Evolutionary conservation across 2,888 invertebrate genomes (phyloP), one percentile per base, ranked within the genome.

Genomic region (Epinotia ramella): DNA sequence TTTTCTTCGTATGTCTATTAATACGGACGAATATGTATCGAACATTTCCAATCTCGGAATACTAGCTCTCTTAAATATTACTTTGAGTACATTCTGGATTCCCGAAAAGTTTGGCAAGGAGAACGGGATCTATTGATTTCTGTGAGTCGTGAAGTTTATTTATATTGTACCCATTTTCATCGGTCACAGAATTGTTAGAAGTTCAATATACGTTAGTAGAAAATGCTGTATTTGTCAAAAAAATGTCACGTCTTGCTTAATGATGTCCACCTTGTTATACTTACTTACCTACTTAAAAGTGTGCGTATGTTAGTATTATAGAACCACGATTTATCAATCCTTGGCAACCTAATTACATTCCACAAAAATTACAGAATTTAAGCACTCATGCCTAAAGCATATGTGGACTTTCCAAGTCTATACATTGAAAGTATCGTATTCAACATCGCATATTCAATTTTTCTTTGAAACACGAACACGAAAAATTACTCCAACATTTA

Each of bases 401-500:
- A 53, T n/a, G n/a, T 5, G 5, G 16, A 53, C 13, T 53, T 53
- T 49, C 16, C 53, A 53, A 7, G 53, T 53, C n/a, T 1, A n/a
- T 53, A 53, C 53, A 53, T 53, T 53, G n/a, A 33, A 18, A 13
- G 24, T 59, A 24, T n/a, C 28, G 3, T 40, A 67, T n/a, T 28
- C 44, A 13, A 11, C 13, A 24, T 46, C 20, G 18, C 1, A 69
- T 60, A 66, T 66, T 66, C 11, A 44, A 20, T 24, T 44, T 62
- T 62, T 16, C 33, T 62, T 28, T 33, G 62, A 62, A 33, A 28
- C 28, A 16, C 40, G n/a, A 68, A 11, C 57, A 16, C 57, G 53
- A 11, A 24, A 57, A 65, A 72, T 59, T 56, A 64, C 62, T 16
- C 18, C 44, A 72, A 65, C 71, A 57, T 68, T 57, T 68, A 64